Evolutionary conservation across 2,797 vertebrate genomes (phyloP).

Genomic region (Ibycter americanus): DNA sequence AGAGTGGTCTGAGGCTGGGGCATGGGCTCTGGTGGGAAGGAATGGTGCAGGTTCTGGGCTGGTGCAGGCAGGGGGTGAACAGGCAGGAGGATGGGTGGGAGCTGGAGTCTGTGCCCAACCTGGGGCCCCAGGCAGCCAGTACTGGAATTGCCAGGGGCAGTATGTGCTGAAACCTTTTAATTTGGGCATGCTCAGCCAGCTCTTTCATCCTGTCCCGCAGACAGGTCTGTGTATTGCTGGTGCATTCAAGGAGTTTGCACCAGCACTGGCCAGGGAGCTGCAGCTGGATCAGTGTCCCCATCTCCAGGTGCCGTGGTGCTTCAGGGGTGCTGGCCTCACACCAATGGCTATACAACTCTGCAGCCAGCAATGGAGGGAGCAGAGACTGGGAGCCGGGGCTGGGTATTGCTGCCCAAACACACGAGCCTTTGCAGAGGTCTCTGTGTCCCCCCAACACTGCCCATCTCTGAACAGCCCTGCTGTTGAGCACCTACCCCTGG

Average conservation of each 20-base stretch:
- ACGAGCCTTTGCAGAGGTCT: neutral
- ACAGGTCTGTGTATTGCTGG: too few species aligned
- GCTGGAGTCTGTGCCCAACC: neutral
- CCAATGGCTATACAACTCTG: neutral
- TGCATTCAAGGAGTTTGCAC: neutral
- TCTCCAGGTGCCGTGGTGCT: neutral
- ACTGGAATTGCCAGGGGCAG: neutral
- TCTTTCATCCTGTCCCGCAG: neutral
- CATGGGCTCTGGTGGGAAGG: neutral
- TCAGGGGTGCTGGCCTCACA: neutral
- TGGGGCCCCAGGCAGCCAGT: neutral
- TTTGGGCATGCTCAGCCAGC: neutral
- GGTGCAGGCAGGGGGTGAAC: neutral
- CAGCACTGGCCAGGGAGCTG: neutral
- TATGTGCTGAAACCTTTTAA: neutral
- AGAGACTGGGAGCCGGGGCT: fast-evolving
- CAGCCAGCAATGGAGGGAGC: neutral
- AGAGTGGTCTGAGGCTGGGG: neutral
- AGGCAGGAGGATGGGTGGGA: neutral
- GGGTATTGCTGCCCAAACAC: neutral
- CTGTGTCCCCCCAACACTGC: fast-evolving
- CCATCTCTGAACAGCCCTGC: fast-evolving
- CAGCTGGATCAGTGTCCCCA: neutral
- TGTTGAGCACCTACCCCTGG: neutral
- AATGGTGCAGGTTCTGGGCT: neutral